Percentiles rank a stretch among this genome's conserved stretches.
Evolutionary conservation across 2,113 vertebrate species (phyloP).

Genomic region (Albula goreensis): DNA sequence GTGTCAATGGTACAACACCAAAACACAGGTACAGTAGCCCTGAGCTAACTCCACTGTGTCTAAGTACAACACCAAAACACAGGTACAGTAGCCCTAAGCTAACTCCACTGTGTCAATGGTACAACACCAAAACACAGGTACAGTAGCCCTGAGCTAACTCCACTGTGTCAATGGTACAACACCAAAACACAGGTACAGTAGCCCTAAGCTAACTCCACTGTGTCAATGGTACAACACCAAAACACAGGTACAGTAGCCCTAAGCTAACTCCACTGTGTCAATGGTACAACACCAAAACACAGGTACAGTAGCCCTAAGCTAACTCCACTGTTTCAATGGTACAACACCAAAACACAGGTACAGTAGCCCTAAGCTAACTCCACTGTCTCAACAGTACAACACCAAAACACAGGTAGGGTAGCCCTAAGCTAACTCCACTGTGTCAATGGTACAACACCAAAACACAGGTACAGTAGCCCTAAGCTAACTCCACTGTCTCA

Average conservation of each 20-base stretch:
- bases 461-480: not conserved
- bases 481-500: too few relatives aligned
- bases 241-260: not conserved
- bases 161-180: not conserved
- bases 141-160: not conserved
- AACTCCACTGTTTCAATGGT: conserved; percentile 33
- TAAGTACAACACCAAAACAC: conserved; percentile 73
- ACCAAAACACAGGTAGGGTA: not conserved
- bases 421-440: not conserved
- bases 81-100: conserved; percentile 56
- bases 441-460: not conserved
- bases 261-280: too few relatives aligned
- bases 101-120: too few relatives aligned
- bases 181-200: not conserved
- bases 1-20: not conserved
- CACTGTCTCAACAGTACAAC: too few relatives aligned
- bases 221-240: not conserved
- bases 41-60: not conserved
- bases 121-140: not conserved
- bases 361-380: not conserved
- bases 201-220: too few relatives aligned
- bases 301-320: not conserved
- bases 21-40: not conserved
- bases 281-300: not conserved
- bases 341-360: conserved; percentile 76